Conservation (phyloP, 2,113 vertebrate genomes). For the Oreotrochilus melanogaster region DNA sequence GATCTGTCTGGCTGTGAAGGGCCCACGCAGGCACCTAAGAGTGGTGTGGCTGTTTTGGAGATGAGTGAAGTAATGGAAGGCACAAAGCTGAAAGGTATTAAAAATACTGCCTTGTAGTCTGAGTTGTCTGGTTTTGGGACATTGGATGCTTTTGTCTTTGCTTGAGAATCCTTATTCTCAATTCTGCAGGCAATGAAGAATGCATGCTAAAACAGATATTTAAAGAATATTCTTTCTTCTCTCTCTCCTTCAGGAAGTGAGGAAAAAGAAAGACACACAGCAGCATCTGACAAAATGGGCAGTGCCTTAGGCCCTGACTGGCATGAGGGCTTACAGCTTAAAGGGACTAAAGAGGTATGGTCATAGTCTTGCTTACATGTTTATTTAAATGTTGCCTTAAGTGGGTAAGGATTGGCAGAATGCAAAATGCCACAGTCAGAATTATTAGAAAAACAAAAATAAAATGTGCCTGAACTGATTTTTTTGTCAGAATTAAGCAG, state of each 20-base stretch:
- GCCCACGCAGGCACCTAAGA: background rate
- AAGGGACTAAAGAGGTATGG: constrained; percentile 86
- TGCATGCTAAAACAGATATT: background rate
- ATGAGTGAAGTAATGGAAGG: background rate
- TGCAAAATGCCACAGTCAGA: background rate
- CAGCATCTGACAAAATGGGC: constrained; percentile 71
- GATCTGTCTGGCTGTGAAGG: background rate
- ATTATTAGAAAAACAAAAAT: background rate
- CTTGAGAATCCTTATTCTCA: background rate
- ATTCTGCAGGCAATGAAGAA: background rate
- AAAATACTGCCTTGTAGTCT: background rate
- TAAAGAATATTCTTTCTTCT: background rate
- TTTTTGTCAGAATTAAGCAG: background rate
- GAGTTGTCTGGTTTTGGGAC: background rate
- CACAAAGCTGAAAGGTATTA: background rate
- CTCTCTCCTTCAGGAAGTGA: constrained; percentile 65
- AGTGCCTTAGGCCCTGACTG: constrained; percentile 95
- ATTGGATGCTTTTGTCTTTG: background rate
- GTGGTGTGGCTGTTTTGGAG: background rate
- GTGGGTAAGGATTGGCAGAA: background rate
- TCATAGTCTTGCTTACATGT: background rate
- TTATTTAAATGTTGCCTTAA: background rate
- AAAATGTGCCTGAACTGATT: background rate
- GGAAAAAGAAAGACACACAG: constrained; percentile 8
- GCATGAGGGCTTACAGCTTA: constrained; percentile 88